Base-by-base conservation (phyloP, 2,888 invertebrate genomes). In the Phengaris arion region DNA sequence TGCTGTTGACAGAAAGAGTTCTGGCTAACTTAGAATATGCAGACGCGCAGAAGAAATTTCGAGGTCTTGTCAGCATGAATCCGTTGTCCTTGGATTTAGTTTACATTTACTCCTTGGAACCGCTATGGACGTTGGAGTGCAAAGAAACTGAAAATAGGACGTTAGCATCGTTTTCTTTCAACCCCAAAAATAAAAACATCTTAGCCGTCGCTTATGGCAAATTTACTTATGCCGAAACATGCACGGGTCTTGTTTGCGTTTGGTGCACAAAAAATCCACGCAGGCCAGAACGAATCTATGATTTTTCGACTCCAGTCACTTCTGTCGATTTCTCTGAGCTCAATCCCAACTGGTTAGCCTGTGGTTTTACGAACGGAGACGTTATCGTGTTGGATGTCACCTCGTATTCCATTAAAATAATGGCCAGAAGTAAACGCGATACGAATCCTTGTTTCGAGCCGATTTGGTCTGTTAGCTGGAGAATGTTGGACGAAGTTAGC, bases 181-280 rank as follows among this genome's bases (percentile, higher is more conserved):
- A 96, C 84, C 94, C 95, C 0, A 87, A 85, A n/a, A 96, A 96
- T 82, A 88, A 93, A 10, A 96, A 96, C 81, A 94, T 98, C 8
- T 83, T 98, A 59, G 97, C 97, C 0, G 96, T 96, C 0, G 96
- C 95, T 12, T 97, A 97, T 83, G 97, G 97, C 0, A 94, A 95
- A 81, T 95, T 94, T 79, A 94, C 92, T 54, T 95, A 94, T 82
- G 90, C 93, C 0, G 94, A 95, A 51, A 86, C 89, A 0, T 88
- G 88, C n/a, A 86, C 86, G 1, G 97, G 98, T 0, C 83, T 96
- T 57, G 94, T 97, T 1, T 94, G 96, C 80, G 87, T 97, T 76
- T 98, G 98, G 98, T 96, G 96, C 82, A 95, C 96, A 1, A 96
- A 98, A 87, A 97, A 97, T 86, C 97, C 97, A 0, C 94, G 95